phyloP scores from a whole-genome alignment of 2,113 vertebrate genomes.

The Petaurus breviceps region DNA sequence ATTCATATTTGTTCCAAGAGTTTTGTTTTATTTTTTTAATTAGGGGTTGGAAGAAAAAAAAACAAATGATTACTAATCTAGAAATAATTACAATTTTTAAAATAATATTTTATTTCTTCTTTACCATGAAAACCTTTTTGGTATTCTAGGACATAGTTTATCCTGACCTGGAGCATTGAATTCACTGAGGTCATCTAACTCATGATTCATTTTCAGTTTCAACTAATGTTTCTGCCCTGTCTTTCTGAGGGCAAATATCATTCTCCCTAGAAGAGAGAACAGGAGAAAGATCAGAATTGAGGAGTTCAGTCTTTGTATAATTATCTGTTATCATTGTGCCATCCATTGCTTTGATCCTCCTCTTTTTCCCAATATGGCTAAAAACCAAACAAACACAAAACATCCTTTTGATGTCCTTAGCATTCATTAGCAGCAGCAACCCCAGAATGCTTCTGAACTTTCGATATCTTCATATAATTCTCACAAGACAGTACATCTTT shows the following conservation, averaged over 20 bases:
- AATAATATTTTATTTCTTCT: not conserved
- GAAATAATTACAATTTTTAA: not conserved
- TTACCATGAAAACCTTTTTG: not conserved
- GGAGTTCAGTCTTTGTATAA: not conserved
- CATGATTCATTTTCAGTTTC: not conserved
- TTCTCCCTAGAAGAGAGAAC: not conserved
- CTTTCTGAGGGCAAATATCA: not conserved
- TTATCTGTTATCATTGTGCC: not conserved
- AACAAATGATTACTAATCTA: not conserved
- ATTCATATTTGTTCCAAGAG: not conserved
- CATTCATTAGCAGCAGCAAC: not conserved
- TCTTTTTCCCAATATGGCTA: not conserved
- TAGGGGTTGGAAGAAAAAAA: not conserved
- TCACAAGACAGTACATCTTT: not conserved
- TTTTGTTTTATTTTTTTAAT: not conserved
- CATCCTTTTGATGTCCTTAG: not conserved
- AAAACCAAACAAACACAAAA: not conserved
- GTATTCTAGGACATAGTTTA: not conserved
- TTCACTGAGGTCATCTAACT: not conserved
- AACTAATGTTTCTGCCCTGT: not conserved
- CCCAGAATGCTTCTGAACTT: not conserved
- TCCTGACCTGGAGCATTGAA: not conserved
- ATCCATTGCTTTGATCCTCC: not conserved
- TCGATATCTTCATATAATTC: not conserved
- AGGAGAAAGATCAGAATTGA: not conserved